phyloP scores from a whole-genome alignment of 1,140 invertebrate species.

The Trichonephila clavipes region DNA sequence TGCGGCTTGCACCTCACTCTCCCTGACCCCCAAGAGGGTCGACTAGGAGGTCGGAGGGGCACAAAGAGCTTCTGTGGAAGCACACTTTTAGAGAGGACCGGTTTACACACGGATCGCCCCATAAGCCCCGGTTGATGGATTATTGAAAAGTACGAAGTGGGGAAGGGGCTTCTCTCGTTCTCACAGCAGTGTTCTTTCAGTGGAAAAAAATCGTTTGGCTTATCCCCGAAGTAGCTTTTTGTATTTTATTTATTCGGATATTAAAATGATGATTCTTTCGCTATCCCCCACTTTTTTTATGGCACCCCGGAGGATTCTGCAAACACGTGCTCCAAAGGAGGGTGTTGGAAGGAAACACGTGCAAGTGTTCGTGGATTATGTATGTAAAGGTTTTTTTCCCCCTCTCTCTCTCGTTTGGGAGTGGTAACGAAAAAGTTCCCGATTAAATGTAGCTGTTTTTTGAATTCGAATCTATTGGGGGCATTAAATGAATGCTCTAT shows the following conservation, averaged over 20 bases:
- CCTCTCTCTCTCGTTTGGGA: no score
- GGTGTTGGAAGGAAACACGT: neutral
- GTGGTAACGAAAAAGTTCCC: no score
- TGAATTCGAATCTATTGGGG: no score
- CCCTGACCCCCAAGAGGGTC: neutral
- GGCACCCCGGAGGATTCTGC: neutral
- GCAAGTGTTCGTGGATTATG: neutral
- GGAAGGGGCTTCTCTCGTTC: neutral
- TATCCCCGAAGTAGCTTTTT: neutral
- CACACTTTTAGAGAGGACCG: neutral
- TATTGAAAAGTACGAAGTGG: constrained; percentile 15
- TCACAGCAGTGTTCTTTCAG: neutral
- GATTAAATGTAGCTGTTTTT: no score
- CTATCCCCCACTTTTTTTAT: constrained; percentile 8
- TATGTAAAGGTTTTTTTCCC: neutral
- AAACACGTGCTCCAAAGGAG: neutral
- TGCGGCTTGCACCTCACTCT: neutral
- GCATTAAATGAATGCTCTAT: no score
- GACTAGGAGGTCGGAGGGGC: neutral
- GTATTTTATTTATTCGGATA: neutral
- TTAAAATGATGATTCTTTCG: neutral
- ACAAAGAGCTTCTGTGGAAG: neutral
- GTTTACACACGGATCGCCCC: neutral
- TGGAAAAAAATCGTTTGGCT: neutral
- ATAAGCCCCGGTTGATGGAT: neutral